Evolutionary conservation across 2,888 invertebrate species (phyloP).

Genomic region (Pristionchus arcanus): DNA sequence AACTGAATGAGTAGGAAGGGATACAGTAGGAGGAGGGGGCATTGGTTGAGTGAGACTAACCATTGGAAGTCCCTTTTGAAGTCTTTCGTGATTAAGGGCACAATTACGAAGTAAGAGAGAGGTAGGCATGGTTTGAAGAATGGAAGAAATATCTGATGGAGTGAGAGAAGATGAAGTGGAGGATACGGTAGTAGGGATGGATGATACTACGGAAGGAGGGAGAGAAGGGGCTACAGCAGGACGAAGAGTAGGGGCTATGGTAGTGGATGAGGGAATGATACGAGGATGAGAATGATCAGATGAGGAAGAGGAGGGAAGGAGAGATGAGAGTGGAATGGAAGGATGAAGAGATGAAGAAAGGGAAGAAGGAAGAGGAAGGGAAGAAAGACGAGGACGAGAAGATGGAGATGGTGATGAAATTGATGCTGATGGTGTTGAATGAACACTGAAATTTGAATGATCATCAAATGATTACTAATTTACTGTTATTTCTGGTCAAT

Average conservation of each 20-base stretch:
- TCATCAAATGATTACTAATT: neutral
- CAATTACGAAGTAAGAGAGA: constrained; percentile 14
- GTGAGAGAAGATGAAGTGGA: neutral
- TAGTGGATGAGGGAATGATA: neutral
- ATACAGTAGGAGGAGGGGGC: neutral
- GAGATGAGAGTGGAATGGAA: too few species aligned
- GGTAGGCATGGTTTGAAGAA: constrained; percentile 6
- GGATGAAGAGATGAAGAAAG: too few species aligned
- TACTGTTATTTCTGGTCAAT: too few species aligned
- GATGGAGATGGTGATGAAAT: neutral
- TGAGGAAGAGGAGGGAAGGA: neutral
- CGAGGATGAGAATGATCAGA: neutral
- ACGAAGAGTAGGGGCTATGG: neutral
- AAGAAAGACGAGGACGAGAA: neutral
- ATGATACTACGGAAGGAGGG: neutral
- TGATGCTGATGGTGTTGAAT: neutral
- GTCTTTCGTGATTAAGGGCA: constrained; percentile 30
- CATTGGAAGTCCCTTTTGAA: constrained; percentile 45
- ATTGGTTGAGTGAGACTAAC: neutral
- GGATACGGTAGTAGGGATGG: neutral
- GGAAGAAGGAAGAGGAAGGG: neutral
- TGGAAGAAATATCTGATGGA: constrained; percentile 7
- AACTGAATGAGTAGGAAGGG: neutral
- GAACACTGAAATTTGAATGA: neutral
- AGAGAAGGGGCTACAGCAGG: neutral